Evolutionary conservation across 2,888 invertebrate species (phyloP), one percentile per base, ranked within the genome.

Genomic region (Camptogramma bilineatum): DNA sequence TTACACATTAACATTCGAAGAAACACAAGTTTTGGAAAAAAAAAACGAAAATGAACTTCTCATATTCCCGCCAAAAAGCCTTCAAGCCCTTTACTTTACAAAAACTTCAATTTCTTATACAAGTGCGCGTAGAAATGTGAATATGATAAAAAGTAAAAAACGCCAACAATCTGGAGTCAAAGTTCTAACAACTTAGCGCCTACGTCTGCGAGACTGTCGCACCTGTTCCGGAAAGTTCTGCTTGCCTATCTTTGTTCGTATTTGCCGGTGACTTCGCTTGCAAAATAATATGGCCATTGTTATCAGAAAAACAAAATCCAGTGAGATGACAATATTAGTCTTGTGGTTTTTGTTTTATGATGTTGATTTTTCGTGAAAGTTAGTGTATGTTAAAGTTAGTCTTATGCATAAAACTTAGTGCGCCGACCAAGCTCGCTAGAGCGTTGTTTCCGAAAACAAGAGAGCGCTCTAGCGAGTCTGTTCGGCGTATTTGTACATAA

Each of bases 101-200:
- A 13, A 3, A 13, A 13, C 13, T 28, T 28, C 4, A 4, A 4
- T 1, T 39, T 39, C 13, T 34, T 39, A 39, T 13, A 39, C 34
- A 39, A 39, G 34, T 31, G 9, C 34, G 9, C 34, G 34, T 34
- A 34, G 34, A 39, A 39, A 39, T 39, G 44, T 44, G 17, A 16
- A 44, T 44, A 17, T 44, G 34, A 55, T 55, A 55, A 61, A 44
- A 24, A n/a, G n/a, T 74, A 66, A 71, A 75, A 76, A 75, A 79
- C 77, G 70, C 65, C 68, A 77, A 76, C 79, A 82, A 76, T 77
- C 77, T 73, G 69, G 68, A 75, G 77, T 73, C 67, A 69, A 79
- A 82, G 74, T 82, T 82, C 71, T 75, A 77, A 77, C 83, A 83
- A 83, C 74, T 83, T 82, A 81, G 76, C 79, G 79, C 77, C 68